phyloP scores from a whole-genome alignment of 2,888 invertebrate species.

The Macrosoma leucophasiata region DNA sequence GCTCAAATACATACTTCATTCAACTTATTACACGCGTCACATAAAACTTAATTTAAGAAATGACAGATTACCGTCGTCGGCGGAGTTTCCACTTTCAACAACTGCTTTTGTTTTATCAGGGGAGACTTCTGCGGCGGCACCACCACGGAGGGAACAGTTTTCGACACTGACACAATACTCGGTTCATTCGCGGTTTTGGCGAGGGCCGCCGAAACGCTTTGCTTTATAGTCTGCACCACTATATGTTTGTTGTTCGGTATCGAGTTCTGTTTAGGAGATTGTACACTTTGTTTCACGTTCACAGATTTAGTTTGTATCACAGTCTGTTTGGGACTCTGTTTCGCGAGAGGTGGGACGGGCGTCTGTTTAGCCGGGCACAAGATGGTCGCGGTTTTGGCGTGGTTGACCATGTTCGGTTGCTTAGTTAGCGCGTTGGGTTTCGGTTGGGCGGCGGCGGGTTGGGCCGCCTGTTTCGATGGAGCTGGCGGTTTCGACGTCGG shows the following conservation, averaged over 20 bases:
- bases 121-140: conserved; percentile 50
- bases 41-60: too few species aligned
- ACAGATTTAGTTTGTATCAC: conserved; percentile 19
- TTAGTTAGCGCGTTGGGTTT: too few species aligned
- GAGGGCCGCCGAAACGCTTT: conserved; percentile 21
- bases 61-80: conserved; percentile 33
- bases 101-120: conserved; percentile 51
- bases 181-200: conserved; percentile 24
- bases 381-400: not conserved
- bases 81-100: conserved; percentile 44
- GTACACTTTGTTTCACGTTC: conserved; percentile 26
- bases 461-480: conserved; percentile 33
- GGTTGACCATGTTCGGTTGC: conserved; percentile 7
- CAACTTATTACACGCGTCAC: too few species aligned
- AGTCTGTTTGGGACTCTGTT: not conserved
- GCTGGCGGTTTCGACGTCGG: conserved; percentile 30
- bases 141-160: conserved; percentile 43
- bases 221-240: conserved; percentile 23
- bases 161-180: conserved; percentile 27
- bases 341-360: conserved; percentile 4
- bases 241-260: conserved; percentile 15
- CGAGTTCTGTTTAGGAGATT: conserved; percentile 36
- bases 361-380: conserved; percentile 3
- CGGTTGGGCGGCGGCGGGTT: conserved; percentile 26
- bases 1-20: too few species aligned